phyloP scores from a whole-genome alignment of 2,113 vertebrate species.

The Myrmecophaga tridactyla region DNA sequence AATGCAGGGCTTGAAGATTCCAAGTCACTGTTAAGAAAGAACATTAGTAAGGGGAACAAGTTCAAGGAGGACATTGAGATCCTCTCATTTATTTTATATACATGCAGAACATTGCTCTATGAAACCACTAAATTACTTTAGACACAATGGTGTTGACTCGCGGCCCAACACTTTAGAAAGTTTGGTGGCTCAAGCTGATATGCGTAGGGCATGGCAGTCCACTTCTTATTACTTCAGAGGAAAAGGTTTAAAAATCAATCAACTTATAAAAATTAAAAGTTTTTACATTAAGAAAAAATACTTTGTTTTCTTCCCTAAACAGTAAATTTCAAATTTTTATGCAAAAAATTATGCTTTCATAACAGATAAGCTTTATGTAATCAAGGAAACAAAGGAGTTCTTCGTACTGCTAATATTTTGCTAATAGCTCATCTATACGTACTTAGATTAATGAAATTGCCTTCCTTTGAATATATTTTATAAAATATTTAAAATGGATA shows the following conservation, averaged over 20 bases:
- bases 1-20: background rate
- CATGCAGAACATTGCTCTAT: background rate
- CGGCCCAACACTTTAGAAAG: no score
- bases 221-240: background rate
- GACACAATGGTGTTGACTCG: background rate
- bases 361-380: background rate
- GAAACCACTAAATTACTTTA: background rate
- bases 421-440: background rate
- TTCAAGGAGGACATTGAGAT: background rate
- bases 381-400: background rate
- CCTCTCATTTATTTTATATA: background rate
- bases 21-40: background rate
- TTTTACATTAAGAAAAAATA: background rate
- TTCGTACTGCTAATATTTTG: background rate
- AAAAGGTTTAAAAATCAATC: background rate
- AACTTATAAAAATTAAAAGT: background rate
- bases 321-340: background rate
- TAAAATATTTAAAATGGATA: background rate
- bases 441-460: background rate
- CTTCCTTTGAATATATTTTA: background rate
- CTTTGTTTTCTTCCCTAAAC: constrained; percentile 11
- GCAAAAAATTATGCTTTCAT: constrained; percentile 1
- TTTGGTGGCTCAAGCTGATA: background rate
- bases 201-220: background rate
- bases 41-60: background rate